Evolutionary conservation across 2,113 vertebrate species (phyloP).

Genomic region (Crotalus viridis): DNA sequence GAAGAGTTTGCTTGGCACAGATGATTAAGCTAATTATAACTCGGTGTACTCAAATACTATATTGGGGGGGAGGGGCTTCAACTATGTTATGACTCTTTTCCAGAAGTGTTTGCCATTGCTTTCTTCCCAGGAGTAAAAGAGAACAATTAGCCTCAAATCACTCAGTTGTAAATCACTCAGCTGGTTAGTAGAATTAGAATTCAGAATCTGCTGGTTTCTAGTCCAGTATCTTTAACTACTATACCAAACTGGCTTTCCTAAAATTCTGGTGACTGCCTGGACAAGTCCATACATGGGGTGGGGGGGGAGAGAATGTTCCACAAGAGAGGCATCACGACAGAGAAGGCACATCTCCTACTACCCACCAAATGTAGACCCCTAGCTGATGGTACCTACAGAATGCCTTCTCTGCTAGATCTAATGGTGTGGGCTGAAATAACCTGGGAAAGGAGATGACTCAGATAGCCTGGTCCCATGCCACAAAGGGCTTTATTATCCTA

Average conservation of each 20-base stretch:
- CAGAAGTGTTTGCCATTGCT: not conserved
- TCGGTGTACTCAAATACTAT: not conserved
- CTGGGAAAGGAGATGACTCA: not conserved
- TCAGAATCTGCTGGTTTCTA: not conserved
- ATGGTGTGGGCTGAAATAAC: not conserved
- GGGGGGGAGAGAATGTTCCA: not conserved
- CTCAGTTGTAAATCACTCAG: not conserved
- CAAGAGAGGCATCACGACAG: not conserved
- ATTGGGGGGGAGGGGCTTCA: not conserved
- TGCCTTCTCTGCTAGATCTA: not conserved
- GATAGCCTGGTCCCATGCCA: not conserved
- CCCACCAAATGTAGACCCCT: not conserved
- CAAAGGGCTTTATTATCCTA: not conserved
- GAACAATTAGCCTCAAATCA: not conserved
- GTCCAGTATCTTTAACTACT: not conserved
- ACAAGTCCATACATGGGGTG: not conserved
- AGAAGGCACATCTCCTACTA: not conserved
- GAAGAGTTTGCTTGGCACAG: not conserved
- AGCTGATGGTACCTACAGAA: not conserved
- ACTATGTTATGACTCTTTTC: not conserved
- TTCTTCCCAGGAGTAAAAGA: not conserved
- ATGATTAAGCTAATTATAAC: not conserved
- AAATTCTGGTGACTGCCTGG: not conserved
- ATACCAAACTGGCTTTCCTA: not conserved
- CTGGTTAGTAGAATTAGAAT: not conserved